These are phyloP conservation scores for Peromyscus attwateri DNA, from an alignment of 2,797 vertebrate genomes.

Conservation along the genomic window DNA sequence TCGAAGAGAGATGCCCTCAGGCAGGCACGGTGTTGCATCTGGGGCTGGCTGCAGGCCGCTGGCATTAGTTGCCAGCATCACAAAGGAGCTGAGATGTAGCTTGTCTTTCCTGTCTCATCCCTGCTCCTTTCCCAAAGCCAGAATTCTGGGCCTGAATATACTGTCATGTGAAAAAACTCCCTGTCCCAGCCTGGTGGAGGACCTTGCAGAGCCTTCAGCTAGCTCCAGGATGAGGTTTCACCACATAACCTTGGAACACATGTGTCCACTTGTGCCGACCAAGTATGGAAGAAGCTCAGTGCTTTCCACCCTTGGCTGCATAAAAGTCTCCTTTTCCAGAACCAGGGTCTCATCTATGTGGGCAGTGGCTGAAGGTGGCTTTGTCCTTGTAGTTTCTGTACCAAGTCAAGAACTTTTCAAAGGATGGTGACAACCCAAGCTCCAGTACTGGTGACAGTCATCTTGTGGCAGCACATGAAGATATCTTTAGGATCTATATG, in stretches of 20 bases:
- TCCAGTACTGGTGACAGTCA: fast-evolving
- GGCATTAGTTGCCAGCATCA: not conserved
- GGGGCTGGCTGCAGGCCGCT: not conserved
- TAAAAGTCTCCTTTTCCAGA: not conserved
- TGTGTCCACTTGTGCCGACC: not conserved
- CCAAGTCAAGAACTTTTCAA: not conserved
- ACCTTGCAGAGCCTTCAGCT: not conserved
- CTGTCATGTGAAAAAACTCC: not conserved
- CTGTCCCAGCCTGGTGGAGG: not conserved
- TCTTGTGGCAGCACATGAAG: not conserved
- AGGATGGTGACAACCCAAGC: not conserved
- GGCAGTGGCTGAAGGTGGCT: no score
- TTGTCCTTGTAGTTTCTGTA: not conserved
- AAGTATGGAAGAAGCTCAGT: not conserved
- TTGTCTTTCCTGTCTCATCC: not conserved
- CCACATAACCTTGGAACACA: not conserved
- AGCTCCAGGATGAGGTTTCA: not conserved
- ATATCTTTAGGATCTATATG: no score
- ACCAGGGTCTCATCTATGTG: not conserved
- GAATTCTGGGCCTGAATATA: not conserved
- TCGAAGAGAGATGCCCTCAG: not conserved
- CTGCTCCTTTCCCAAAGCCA: not conserved
- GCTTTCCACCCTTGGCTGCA: not conserved
- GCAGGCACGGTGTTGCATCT: not conserved
- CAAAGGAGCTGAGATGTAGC: not conserved